These are phyloP conservation scores for Dynastes hyllus DNA, from an alignment of 2,888 invertebrate genomes.

Conservation along the genomic window DNA sequence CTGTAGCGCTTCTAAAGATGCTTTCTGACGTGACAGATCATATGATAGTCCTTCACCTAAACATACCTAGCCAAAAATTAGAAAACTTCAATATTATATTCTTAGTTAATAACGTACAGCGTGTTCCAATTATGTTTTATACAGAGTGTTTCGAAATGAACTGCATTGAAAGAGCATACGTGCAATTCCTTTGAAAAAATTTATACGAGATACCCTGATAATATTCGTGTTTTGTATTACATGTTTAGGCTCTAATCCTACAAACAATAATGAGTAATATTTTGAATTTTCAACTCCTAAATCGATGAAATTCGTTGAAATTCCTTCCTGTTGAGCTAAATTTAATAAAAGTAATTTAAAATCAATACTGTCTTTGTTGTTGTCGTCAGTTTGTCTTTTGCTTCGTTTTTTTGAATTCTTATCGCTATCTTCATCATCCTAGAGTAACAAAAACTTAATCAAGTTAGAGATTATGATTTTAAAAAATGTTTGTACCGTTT, in stretches of 20 bases:
- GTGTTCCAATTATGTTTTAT: no score
- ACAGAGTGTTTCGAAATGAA: no score
- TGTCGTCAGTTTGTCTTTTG: constrained; percentile 35
- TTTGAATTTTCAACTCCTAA: constrained; percentile 49
- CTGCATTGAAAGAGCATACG: no score
- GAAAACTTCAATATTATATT: no score
- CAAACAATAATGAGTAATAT: constrained; percentile 47
- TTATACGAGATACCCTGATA: no score
- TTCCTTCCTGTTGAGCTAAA: constrained; percentile 51
- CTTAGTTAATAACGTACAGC: no score
- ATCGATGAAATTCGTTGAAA: constrained; percentile 52
- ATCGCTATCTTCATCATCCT: constrained; percentile 39
- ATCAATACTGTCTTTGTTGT: constrained; percentile 22
- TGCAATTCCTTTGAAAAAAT: no score
- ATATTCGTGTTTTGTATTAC: constrained; percentile 29
- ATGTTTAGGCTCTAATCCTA: constrained; percentile 54
- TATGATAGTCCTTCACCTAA: constrained; percentile 47
- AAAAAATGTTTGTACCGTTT: background rate
- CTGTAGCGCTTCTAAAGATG: constrained; percentile 49
- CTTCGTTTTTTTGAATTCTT: constrained; percentile 24
- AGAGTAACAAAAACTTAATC: constrained; percentile 8
- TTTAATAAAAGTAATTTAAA: constrained; percentile 53
- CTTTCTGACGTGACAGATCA: constrained; percentile 42
- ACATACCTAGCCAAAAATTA: constrained; percentile 37
- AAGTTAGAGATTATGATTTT: background rate